A percentile compares a stretch with the other conserved stretches of the same genome.
Conservation (phyloP, 2,113 vertebrate species). For the Salvator merianae region DNA sequence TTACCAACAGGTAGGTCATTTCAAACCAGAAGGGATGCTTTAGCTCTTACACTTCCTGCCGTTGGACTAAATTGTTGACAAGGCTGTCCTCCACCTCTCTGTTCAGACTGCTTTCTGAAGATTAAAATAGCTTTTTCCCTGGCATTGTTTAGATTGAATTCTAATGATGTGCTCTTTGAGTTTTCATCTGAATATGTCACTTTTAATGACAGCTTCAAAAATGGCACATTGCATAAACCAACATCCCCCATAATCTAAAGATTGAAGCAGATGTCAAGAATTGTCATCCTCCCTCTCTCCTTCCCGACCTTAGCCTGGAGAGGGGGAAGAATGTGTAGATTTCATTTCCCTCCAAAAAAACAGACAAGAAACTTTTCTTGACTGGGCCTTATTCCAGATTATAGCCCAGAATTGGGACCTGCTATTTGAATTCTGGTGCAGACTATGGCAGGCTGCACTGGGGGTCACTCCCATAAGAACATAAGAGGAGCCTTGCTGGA, state of each 20-base stretch:
- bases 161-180: not conserved
- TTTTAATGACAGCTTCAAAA: constrained; percentile 17
- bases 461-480: no score
- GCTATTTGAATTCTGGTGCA: no score
- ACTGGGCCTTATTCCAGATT: no score
- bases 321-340: not conserved
- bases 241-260: constrained; percentile 8
- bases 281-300: not conserved
- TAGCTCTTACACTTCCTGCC: not conserved
- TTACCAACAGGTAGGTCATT: not conserved
- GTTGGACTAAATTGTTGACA: not conserved
- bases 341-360: not conserved
- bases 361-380: not conserved
- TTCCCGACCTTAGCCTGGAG: not conserved
- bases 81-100: not conserved
- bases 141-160: not conserved
- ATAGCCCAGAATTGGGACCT: no score
- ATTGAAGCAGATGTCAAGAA: constrained; percentile 3
- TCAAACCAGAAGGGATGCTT: not conserved
- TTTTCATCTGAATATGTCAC: constrained; percentile 26
- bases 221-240: not conserved
- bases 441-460: no score
- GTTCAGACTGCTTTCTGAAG: not conserved
- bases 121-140: not conserved
- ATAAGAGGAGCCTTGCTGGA: no score